Conservation (phyloP, 1,140 invertebrate species). For the Drosophila kikkawai region DNA sequence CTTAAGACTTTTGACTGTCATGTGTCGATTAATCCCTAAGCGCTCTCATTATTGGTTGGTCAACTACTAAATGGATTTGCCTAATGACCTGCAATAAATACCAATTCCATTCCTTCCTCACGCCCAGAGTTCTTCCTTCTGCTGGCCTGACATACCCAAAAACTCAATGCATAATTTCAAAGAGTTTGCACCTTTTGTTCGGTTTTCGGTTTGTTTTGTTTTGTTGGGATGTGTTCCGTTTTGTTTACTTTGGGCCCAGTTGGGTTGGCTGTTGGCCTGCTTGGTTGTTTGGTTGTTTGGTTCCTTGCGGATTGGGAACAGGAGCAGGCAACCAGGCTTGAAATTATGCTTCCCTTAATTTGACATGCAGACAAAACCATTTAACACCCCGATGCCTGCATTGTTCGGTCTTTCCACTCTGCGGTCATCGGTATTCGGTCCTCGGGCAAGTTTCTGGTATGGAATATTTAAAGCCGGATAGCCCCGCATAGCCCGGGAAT, state of each 20-base stretch:
- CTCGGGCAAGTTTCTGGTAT: constrained; percentile 12
- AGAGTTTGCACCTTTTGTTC: constrained; percentile 69
- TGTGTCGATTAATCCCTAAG: constrained; percentile 17
- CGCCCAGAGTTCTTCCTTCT: neutral
- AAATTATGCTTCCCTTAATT: constrained; percentile 83
- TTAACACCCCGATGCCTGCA: constrained; percentile 79
- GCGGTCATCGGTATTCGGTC: constrained; percentile 15
- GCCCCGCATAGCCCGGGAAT: neutral
- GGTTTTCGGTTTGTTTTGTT: constrained; percentile 21
- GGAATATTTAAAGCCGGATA: constrained; percentile 35
- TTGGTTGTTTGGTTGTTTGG: constrained; percentile 7
- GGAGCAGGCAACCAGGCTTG: constrained; percentile 71
- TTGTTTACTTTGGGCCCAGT: constrained; percentile 43
- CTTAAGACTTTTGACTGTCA: neutral
- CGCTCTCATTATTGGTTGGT: constrained; percentile 3
- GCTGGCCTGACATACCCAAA: constrained; percentile 3
- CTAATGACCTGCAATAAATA: constrained; percentile 51
- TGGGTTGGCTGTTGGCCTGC: constrained; percentile 21
- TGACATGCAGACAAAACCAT: constrained; percentile 83
- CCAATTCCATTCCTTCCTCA: constrained; percentile 6
- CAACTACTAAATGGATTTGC: constrained; percentile 24
- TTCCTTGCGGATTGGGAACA: constrained; percentile 39
- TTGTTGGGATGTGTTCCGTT: constrained; percentile 30
- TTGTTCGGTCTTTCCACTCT: constrained; percentile 58
- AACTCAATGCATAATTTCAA: constrained; percentile 66